Evolutionary conservation across 1,140 invertebrate species (phyloP).

Genomic region (Chelonus insularis): DNA sequence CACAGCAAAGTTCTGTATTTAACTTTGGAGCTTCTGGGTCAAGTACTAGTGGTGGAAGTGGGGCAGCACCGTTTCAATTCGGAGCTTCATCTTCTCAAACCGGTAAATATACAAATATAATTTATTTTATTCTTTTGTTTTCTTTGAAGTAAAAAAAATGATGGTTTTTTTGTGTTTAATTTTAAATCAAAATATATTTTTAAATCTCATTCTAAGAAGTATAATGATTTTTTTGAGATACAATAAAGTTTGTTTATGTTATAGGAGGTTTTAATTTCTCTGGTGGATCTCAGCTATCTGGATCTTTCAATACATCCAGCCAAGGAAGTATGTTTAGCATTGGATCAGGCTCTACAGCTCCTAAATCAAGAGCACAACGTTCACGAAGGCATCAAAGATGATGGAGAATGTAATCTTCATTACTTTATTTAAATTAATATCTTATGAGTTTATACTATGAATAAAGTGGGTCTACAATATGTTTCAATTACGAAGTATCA

Average conservation of each 20-base stretch:
- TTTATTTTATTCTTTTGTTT: no score
- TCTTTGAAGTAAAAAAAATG: no score
- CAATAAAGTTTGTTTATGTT: constrained; percentile 26
- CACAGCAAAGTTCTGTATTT: constrained; percentile 24
- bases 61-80: constrained; percentile 47
- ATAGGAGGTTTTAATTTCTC: constrained; percentile 48
- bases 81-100: constrained; percentile 38
- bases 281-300: constrained; percentile 35
- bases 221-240: no score
- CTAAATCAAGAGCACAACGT: constrained; percentile 42
- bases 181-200: no score
- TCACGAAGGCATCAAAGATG: constrained; percentile 53
- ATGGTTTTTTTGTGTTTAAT: no score
- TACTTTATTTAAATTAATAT: background rate
- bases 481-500: no score
- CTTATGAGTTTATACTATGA: no score
- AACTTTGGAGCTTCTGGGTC: constrained; percentile 31
- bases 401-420: constrained; percentile 53
- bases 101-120: no score
- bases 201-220: no score
- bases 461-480: no score
- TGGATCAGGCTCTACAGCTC: constrained; percentile 53
- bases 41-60: constrained; percentile 10
- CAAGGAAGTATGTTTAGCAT: constrained; percentile 53
- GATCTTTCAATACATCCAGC: constrained; percentile 27